Base-by-base conservation (phyloP, 2,113 vertebrate genomes). In the Turnix velox region DNA sequence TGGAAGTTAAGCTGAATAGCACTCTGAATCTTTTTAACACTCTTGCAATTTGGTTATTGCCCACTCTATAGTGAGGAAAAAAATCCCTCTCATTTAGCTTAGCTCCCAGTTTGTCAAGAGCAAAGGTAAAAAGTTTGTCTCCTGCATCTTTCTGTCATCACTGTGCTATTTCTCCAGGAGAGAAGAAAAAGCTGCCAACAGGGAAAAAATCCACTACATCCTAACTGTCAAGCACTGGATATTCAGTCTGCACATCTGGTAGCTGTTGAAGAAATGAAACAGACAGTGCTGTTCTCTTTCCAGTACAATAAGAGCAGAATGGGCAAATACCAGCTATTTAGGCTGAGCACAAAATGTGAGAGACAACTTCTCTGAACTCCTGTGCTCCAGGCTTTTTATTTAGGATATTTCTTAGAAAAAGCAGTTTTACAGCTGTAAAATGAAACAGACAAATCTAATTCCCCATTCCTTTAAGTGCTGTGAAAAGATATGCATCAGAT, bases 271-370 rank as follows among this genome's bases (percentile, higher is more conserved):
- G 65, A 31, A 27, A 66, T 40, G 27, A 28, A 84, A 55, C 12
- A 62, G 18, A 48, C 3, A 22, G 8, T 40, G 20, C 19, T 0
- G 0, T 72, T 35, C 48, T 65, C 66, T 62, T 76, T 39, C 46
- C n/a, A 28, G 22, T 28, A 23, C 9, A 23, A 2, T 5, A 14
- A 20, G 30, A 25, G n/a, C 20, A 80, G n/a, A 58, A 54, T 3
- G 46, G 35, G 23, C 24, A 83, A 66, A 43, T 1, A 2, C 55
- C 84, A 39, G 6, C 8, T 62, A n/a, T 76, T 81, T 51, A 73
- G 30, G 16, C 35, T 73, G 76, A 24, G 17, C 51, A 22, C 8
- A 7, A 62, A 45, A 52, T 3, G 5, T 7, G 27, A 55, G 8
- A 77, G 20, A n/a, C 3, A 74, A 19, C 13, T 62, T 69, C 24